Percentiles rank a stretch among this genome's conserved stretches.
These are phyloP conservation scores for Alectoris magna DNA, from an alignment of 2,797 vertebrate species.

Conservation along the genomic window DNA sequence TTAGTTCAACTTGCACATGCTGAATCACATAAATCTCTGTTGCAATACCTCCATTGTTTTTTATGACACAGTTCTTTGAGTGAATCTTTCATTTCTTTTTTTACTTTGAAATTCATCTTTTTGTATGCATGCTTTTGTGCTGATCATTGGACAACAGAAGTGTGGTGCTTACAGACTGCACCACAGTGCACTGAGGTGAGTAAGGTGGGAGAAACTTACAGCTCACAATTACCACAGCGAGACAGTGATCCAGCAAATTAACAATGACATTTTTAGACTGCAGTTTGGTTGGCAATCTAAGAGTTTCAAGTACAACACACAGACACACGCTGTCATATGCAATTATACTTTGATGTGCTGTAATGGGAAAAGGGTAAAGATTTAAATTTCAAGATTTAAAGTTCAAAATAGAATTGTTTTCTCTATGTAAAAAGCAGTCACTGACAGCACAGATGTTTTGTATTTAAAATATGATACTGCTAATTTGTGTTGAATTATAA, in stretches of 20 bases:
- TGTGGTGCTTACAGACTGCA: background rate
- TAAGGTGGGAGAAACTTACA: background rate
- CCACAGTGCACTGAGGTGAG: background rate
- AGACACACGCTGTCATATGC: background rate
- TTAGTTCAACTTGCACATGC: background rate
- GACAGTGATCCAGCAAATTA: background rate
- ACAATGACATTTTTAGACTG: background rate
- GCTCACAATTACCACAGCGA: background rate
- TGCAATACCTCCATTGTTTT: background rate
- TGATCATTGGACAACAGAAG: background rate
- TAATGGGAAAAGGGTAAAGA: background rate
- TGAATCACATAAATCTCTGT: background rate
- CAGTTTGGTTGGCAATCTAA: background rate
- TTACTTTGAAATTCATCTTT: conserved; percentile 12
- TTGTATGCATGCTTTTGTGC: background rate
- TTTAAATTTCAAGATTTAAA: background rate
- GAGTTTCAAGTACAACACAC: background rate
- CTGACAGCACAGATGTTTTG: background rate
- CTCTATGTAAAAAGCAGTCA: background rate
- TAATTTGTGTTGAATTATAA: background rate
- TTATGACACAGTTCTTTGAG: background rate
- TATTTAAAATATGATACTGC: background rate
- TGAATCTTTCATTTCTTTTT: background rate
- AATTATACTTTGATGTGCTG: background rate
- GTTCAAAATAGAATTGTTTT: background rate